A percentile compares a stretch with the other conserved stretches of the same genome.
Conservation (phyloP, 2,113 vertebrate species). For the Anarrhichthys ocellatus region DNA sequence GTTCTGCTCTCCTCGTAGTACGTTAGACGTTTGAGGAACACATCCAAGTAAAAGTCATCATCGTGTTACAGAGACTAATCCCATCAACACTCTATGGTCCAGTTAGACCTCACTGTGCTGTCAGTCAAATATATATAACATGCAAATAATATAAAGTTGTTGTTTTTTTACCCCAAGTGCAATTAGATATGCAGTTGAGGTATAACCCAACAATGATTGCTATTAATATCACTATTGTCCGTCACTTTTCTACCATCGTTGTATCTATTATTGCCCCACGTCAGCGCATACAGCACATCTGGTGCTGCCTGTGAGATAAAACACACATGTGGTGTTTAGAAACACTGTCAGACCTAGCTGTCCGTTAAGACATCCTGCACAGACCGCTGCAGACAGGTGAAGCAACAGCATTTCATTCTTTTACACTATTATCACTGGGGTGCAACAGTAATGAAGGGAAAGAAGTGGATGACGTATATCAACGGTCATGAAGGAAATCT, state of each 20-base stretch:
- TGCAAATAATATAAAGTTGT: background rate
- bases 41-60: background rate
- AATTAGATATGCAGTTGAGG: background rate
- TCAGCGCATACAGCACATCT: constrained; percentile 29
- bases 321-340: constrained; percentile 12
- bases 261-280: background rate
- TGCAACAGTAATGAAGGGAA: background rate
- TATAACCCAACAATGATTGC: background rate
- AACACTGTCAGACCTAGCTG: constrained; percentile 6
- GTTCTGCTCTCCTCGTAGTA: constrained; percentile 1
- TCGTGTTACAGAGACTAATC: constrained; percentile 37
- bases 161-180: background rate
- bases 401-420: constrained; percentile 16
- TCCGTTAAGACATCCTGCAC: constrained; percentile 12
- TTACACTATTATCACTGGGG: background rate
- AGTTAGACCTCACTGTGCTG: background rate
- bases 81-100: constrained; percentile 16
- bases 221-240: background rate
- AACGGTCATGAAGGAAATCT: background rate
- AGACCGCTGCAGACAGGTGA: constrained; percentile 27
- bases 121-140: constrained; percentile 26
- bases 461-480: background rate
- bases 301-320: constrained; percentile 12
- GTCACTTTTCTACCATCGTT: background rate
- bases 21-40: constrained; percentile 23